These are phyloP conservation scores for Dolichopus griseipennis DNA, from an alignment of 2,888 invertebrate genomes.

Conservation along the genomic window DNA sequence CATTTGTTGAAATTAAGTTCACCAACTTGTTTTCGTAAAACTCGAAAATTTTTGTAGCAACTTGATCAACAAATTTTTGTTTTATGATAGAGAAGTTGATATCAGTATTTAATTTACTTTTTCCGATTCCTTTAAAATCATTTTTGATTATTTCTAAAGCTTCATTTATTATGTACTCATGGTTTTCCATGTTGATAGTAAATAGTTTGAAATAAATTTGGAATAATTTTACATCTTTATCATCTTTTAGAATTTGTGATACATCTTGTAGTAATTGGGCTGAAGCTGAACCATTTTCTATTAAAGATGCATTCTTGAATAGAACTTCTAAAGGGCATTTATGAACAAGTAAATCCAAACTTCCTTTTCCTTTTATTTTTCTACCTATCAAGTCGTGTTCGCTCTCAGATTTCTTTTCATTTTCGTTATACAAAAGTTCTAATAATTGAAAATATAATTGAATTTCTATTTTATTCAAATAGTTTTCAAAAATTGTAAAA, in stretches of 20 bases:
- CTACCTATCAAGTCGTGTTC: neutral
- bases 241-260: neutral
- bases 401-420: neutral
- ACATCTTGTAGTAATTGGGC: neutral
- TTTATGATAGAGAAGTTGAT: conserved; percentile 8
- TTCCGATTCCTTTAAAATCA: conserved; percentile 8
- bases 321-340: neutral
- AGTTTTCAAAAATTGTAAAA: conserved; percentile 12
- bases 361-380: neutral
- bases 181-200: neutral
- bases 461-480: neutral
- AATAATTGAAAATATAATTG: conserved; percentile 10
- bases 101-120: neutral
- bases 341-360: neutral
- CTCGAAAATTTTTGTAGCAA: neutral
- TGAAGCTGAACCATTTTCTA: neutral
- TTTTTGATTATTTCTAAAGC: neutral
- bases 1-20: neutral
- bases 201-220: neutral
- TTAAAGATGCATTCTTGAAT: neutral
- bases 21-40: neutral
- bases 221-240: conserved; percentile 4
- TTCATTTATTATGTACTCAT: neutral
- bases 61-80: conserved; percentile 12
- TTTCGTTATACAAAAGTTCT: neutral